Conservation (phyloP, 2,797 vertebrate genomes). For the Schizopygopsis pylzovi region DNA sequence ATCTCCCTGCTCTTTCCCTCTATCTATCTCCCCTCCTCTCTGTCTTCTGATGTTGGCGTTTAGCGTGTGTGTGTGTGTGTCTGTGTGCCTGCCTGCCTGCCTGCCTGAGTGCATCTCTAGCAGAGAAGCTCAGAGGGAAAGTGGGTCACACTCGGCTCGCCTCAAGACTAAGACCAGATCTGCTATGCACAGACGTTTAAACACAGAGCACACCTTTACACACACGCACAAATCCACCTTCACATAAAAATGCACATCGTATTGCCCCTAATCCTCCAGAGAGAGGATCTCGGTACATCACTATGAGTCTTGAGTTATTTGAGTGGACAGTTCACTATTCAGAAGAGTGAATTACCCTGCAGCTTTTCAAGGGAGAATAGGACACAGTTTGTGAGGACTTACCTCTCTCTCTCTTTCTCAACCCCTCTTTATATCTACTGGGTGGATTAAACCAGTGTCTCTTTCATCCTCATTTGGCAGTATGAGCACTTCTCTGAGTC, state of each 20-base stretch:
- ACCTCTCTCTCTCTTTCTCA: conserved; percentile 43
- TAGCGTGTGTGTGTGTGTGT: conserved; percentile 42
- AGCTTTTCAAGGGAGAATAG: conserved; percentile 50
- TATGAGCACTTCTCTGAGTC: conserved; percentile 51
- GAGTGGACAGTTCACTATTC: conserved; percentile 53
- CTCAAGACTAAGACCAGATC: conserved; percentile 57
- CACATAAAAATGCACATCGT: conserved; percentile 45
- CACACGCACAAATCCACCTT: conserved; percentile 40
- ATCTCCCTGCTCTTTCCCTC: conserved; percentile 46
- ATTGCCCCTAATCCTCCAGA: conserved; percentile 45
- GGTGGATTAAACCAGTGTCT: conserved; percentile 51
- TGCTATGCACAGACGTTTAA: conserved; percentile 48
- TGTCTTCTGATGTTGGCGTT: conserved; percentile 54
- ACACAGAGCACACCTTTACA: conserved; percentile 48
- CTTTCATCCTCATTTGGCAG: conserved; percentile 54
- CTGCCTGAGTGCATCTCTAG: conserved; percentile 51
- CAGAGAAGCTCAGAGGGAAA: conserved; percentile 57
- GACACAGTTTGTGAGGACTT: conserved; percentile 48
- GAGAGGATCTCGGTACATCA: conserved; percentile 41
- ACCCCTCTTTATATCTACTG: conserved; percentile 46
- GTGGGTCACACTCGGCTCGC: conserved; percentile 62
- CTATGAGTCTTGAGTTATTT: conserved; percentile 50
- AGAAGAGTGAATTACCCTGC: conserved; percentile 51
- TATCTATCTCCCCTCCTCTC: conserved; percentile 44
- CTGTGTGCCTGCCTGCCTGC: conserved; percentile 35